Percentiles rank a stretch among this genome's conserved stretches.
Evolutionary conservation across 2,888 invertebrate genomes (phyloP).

Genomic region (Melitaea athalia): DNA sequence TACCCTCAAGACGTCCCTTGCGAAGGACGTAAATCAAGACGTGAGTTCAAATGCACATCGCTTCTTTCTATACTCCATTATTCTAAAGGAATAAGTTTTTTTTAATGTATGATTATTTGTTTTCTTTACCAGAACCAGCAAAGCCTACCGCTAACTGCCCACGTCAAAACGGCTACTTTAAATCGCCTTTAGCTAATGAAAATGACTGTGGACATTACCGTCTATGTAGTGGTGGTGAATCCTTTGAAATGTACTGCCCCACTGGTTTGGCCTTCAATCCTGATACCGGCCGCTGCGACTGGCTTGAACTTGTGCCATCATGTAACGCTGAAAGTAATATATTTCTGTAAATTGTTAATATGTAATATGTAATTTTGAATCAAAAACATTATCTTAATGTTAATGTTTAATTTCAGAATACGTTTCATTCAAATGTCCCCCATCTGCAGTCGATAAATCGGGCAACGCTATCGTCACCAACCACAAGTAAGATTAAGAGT

Average conservation of each 20-base stretch:
- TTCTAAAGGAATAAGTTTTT: background rate
- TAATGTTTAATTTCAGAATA: slow-evolving; percentile 50
- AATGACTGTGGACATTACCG: slow-evolving; percentile 87
- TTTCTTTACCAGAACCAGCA: background rate
- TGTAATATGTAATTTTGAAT: background rate
- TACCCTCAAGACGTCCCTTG: slow-evolving; percentile 89
- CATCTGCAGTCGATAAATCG: slow-evolving; percentile 45
- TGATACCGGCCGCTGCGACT: slow-evolving; percentile 87
- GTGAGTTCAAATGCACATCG: slow-evolving; percentile 28
- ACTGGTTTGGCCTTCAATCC: slow-evolving; percentile 89
- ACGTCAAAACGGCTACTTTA: slow-evolving; percentile 90
- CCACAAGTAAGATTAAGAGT: slow-evolving; percentile 51
- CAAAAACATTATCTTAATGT: background rate
- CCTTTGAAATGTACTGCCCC: slow-evolving; percentile 85
- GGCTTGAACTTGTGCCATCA: slow-evolving; percentile 89
- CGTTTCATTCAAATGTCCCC: slow-evolving; percentile 61
- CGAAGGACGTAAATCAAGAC: slow-evolving; percentile 75
- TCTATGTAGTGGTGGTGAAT: slow-evolving; percentile 87
- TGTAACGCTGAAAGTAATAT: slow-evolving; percentile 75
- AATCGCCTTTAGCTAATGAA: slow-evolving; percentile 50
- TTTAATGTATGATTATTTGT: background rate
- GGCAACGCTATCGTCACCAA: slow-evolving; percentile 49
- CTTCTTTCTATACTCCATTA: no score
- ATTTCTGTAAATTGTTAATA: background rate
- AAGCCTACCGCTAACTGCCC: slow-evolving; percentile 81